Percentiles rank a stretch among this genome's conserved stretches.
phyloP scores from a whole-genome alignment of 2,888 invertebrate genomes.

The Myopa testacea region DNA sequence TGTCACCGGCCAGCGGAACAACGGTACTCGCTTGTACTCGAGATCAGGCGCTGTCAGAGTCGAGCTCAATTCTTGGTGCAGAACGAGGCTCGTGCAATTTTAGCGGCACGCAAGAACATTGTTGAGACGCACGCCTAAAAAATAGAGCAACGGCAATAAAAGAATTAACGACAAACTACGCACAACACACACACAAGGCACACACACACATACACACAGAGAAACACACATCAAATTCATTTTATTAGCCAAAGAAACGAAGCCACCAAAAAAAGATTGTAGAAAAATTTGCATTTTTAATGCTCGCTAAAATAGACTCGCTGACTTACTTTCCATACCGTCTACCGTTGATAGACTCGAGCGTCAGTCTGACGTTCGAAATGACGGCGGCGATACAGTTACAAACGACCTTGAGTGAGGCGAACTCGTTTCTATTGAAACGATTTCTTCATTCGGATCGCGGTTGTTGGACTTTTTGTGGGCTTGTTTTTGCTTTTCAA shows the following conservation, averaged over 20 bases:
- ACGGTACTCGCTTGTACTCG: background rate
- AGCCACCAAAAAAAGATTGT: background rate
- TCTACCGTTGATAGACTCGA: no score
- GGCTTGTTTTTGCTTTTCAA: background rate
- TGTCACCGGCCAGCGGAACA: background rate
- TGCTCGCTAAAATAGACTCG: background rate
- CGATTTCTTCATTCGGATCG: background rate
- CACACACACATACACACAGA: background rate
- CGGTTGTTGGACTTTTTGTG: background rate
- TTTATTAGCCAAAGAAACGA: background rate
- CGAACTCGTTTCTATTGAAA: background rate
- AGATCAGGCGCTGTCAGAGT: no score
- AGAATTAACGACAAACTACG: background rate
- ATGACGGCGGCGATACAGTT: background rate
- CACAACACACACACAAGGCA: background rate
- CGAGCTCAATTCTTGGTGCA: no score
- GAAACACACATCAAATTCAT: background rate
- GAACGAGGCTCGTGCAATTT: no score
- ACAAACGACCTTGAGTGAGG: slow-evolving; percentile 6
- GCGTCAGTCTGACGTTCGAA: background rate
- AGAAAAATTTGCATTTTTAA: background rate
- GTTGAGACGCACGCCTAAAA: no score
- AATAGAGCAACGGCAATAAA: background rate
- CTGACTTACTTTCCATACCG: background rate
- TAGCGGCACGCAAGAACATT: no score